Percentiles rank a stretch among this genome's conserved stretches.
These are phyloP conservation scores for Nipponia nippon DNA, from an alignment of 2,113 vertebrate species.

Conservation along the genomic window DNA sequence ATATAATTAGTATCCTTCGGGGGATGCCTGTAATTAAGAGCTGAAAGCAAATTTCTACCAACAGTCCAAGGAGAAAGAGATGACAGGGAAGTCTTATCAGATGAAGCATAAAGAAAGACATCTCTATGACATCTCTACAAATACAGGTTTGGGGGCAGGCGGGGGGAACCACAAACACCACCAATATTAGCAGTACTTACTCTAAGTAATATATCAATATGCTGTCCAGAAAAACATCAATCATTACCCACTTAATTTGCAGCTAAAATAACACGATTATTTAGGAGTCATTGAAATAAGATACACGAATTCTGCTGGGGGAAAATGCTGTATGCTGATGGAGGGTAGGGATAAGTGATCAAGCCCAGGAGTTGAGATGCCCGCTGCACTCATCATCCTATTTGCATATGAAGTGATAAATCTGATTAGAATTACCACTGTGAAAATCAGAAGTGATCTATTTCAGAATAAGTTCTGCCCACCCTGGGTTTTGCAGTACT, in stretches of 20 bases:
- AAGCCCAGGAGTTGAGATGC: neutral
- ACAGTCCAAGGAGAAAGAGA: neutral
- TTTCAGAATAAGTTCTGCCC: neutral
- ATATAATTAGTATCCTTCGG: neutral
- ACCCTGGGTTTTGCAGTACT: neutral
- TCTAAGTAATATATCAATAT: neutral
- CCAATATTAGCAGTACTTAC: neutral
- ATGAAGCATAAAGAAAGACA: neutral
- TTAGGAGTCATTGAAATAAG: neutral
- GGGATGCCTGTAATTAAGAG: neutral
- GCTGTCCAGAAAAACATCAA: neutral
- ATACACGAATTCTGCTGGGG: neutral
- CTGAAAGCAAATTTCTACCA: neutral
- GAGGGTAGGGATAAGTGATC: neutral
- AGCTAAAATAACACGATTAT: neutral
- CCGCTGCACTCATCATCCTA: constrained; percentile 2
- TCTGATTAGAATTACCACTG: constrained; percentile 20
- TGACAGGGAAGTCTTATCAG: neutral
- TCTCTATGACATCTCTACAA: neutral
- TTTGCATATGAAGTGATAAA: constrained; percentile 51
- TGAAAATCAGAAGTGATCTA: constrained; percentile 21
- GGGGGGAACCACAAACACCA: neutral
- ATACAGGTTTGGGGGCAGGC: neutral
- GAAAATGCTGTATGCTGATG: neutral
- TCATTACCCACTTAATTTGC: neutral